Evolutionary conservation across 2,113 vertebrate genomes (phyloP).

Genomic region (Istiophorus platypterus): DNA sequence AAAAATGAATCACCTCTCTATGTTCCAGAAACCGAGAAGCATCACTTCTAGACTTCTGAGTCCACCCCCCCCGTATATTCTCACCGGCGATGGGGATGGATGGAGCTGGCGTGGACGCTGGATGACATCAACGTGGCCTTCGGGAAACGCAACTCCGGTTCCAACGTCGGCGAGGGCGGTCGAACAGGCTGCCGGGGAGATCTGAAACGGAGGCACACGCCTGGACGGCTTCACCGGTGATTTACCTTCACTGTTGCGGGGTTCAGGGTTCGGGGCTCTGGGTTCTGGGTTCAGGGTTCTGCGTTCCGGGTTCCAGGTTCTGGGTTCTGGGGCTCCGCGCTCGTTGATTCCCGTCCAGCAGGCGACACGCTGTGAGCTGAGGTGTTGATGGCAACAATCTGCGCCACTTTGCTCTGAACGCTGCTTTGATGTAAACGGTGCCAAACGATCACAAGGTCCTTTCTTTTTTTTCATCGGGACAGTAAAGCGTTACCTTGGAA

Average conservation of each 20-base stretch:
- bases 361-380: constrained; percentile 7
- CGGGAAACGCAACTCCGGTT: constrained; percentile 61
- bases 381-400: constrained; percentile 48
- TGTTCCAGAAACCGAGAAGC: constrained; percentile 38
- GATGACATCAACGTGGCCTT: constrained; percentile 70
- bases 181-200: constrained; percentile 19
- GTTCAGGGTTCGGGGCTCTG: too few relatives aligned
- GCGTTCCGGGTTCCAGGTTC: too few relatives aligned
- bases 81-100: constrained; percentile 37
- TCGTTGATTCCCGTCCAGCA: constrained; percentile 41
- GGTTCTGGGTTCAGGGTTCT: too few relatives aligned
- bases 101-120: constrained; percentile 37
- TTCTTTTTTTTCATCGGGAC: background rate
- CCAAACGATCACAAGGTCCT: constrained; percentile 13
- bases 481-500: background rate
- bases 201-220: constrained; percentile 52
- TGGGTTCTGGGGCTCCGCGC: background rate
- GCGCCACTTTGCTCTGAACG: constrained; percentile 19
- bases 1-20: constrained; percentile 45
- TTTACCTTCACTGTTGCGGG: constrained; percentile 51
- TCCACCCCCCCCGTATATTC: constrained; percentile 9
- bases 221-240: constrained; percentile 57
- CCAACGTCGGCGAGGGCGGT: constrained; percentile 44
- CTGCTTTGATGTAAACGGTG: constrained; percentile 8
- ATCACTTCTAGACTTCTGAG: constrained; percentile 16